These are phyloP conservation scores for Smutsia temminckii DNA, from an alignment of 2,797 vertebrate species.

Conservation along the genomic window DNA sequence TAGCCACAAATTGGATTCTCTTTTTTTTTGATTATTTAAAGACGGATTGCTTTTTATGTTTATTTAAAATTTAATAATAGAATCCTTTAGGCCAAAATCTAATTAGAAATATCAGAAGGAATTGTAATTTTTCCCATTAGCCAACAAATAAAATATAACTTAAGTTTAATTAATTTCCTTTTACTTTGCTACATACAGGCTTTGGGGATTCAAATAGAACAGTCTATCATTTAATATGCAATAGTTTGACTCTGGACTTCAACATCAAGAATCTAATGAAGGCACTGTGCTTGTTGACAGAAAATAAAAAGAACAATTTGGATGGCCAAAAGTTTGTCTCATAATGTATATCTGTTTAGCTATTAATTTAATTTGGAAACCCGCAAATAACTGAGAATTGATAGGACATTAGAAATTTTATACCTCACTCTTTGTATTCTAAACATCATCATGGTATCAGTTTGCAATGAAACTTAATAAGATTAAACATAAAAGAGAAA, in stretches of 20 bases:
- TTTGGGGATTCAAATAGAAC: constrained; percentile 28
- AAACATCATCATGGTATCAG: constrained; percentile 81
- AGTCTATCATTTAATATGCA: constrained; percentile 37
- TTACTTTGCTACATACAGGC: neutral
- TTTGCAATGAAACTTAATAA: constrained; percentile 85
- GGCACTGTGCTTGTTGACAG: neutral
- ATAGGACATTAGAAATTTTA: constrained; percentile 77
- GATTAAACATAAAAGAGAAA: constrained; percentile 84
- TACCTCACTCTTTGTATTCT: constrained; percentile 72
- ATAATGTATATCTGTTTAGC: constrained; percentile 70
- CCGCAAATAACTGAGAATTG: constrained; percentile 79
- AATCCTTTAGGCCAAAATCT: constrained; percentile 44
- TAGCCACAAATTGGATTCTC: neutral
- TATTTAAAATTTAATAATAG: constrained; percentile 62
- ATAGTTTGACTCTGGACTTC: neutral
- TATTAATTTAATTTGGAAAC: constrained; percentile 83
- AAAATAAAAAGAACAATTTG: constrained; percentile 52
- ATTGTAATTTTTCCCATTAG: constrained; percentile 37
- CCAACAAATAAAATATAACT: constrained; percentile 51
- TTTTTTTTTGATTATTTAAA: neutral
- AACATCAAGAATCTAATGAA: constrained; percentile 44
- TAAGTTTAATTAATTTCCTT: constrained; percentile 5
- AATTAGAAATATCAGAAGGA: constrained; percentile 34
- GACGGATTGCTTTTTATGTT: neutral
- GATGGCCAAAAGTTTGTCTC: constrained; percentile 58